Evolutionary conservation across 2,113 vertebrate species (phyloP).

Genomic region (Gallinago undulata): DNA sequence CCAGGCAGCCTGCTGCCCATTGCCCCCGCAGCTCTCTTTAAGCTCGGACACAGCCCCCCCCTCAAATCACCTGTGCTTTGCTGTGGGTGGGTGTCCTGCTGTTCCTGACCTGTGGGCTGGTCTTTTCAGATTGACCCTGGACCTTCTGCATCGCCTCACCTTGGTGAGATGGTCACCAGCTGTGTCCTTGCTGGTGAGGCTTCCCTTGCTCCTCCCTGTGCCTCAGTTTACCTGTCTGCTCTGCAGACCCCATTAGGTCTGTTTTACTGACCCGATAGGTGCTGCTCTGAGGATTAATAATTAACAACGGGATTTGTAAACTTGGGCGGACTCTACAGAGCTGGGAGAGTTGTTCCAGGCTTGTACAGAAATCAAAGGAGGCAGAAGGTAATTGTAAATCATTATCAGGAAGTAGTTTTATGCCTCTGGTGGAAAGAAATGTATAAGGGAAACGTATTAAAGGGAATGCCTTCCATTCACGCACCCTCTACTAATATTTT

Average conservation of each 20-base stretch:
- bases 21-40: not conserved
- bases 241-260: not conserved
- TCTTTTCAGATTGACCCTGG: not conserved
- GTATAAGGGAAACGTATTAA: not conserved
- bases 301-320: not conserved
- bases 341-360: not conserved
- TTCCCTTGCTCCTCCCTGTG: not conserved
- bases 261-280: not conserved
- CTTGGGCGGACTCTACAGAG: not conserved
- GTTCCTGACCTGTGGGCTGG: not conserved
- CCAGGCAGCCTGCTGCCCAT: not conserved
- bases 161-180: not conserved
- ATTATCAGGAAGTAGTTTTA: conserved; percentile 12
- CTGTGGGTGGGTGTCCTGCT: not conserved
- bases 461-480: not conserved
- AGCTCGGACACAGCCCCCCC: accelerated
- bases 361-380: conserved; percentile 34
- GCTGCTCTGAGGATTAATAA: conserved; percentile 1
- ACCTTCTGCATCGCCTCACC: not conserved
- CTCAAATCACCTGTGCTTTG: accelerated
- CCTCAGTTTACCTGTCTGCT: conserved; percentile 14
- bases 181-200: not conserved
- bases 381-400: conserved; percentile 8
- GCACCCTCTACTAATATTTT: not conserved
- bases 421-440: not conserved